Conservation (phyloP, 2,888 invertebrate species). For the Philereme transversata region DNA sequence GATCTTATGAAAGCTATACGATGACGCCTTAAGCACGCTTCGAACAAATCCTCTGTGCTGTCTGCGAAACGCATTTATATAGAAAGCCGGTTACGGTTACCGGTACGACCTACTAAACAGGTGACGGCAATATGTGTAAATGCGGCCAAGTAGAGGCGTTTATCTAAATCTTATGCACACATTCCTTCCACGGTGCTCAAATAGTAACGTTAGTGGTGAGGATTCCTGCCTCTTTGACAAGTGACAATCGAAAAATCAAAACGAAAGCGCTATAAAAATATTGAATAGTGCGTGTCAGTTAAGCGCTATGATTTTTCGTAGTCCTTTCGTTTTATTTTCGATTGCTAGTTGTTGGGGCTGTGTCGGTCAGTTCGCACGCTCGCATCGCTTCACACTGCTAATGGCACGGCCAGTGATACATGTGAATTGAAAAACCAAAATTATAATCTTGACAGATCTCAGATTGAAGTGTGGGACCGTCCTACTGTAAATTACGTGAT, state of each 20-base stretch:
- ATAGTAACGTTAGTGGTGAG: conserved; percentile 60
- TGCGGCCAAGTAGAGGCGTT: conserved; percentile 34
- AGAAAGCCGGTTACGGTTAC: conserved; percentile 18
- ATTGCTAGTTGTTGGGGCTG: conserved; percentile 4
- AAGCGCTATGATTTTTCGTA: background rate
- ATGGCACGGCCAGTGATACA: conserved; percentile 60
- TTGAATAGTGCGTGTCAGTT: background rate
- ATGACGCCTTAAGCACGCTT: conserved; percentile 41
- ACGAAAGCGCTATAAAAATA: background rate
- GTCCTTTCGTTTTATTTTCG: background rate
- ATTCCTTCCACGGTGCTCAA: conserved; percentile 90
- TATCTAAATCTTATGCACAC: conserved; percentile 77
- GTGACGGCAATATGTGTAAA: conserved; percentile 1
- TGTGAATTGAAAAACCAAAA: conserved; percentile 70
- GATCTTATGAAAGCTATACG: conserved; percentile 67
- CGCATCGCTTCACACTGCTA: conserved; percentile 37
- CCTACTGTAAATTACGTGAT: conserved; percentile 77
- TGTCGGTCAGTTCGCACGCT: conserved; percentile 38
- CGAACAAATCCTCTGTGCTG: conserved; percentile 20
- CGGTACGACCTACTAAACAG: background rate
- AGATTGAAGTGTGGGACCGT: conserved; percentile 81
- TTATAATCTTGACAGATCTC: conserved; percentile 74
- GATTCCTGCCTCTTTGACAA: conserved; percentile 27
- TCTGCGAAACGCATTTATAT: conserved; percentile 6
- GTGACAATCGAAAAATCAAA: conserved; percentile 16